Conservation (phyloP, 2,888 invertebrate species). For the Heliconius charithonia region DNA sequence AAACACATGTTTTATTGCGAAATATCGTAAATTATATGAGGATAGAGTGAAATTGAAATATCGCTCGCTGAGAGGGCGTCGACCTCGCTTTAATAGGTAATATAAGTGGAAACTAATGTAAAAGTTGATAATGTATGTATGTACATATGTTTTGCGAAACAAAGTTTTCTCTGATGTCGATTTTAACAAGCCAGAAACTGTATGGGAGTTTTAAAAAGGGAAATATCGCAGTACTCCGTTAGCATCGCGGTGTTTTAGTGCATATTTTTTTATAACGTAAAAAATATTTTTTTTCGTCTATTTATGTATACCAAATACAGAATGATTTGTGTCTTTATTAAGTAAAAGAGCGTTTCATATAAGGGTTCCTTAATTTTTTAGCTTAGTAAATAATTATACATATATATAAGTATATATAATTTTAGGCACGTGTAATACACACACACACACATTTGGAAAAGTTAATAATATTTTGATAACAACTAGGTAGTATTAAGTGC, state of each 20-base stretch:
- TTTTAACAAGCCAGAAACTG: background rate
- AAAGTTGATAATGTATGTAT: slow-evolving; percentile 15
- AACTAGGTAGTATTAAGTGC: slow-evolving; percentile 21
- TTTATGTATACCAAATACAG: background rate
- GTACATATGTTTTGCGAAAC: background rate
- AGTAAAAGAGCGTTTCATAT: too few relatives aligned
- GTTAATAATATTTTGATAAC: too few relatives aligned
- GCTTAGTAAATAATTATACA: too few relatives aligned
- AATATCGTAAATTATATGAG: slow-evolving; percentile 22
- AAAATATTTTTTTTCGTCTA: background rate
- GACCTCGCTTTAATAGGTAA: slow-evolving; percentile 27
- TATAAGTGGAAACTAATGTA: slow-evolving; percentile 20
- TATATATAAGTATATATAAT: too few relatives aligned
- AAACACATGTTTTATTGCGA: slow-evolving; percentile 19
- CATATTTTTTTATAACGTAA: too few relatives aligned
- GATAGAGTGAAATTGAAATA: slow-evolving; percentile 21
- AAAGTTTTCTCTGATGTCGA: slow-evolving; percentile 18
- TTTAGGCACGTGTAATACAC: too few relatives aligned
- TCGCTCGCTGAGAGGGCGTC: slow-evolving; percentile 14
- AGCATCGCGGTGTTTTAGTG: too few relatives aligned
- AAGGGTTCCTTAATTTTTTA: too few relatives aligned
- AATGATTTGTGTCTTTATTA: background rate
- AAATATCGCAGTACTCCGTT: background rate
- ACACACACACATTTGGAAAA: too few relatives aligned
- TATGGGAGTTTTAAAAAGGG: background rate